phyloP scores from a whole-genome alignment of 2,888 invertebrate genomes.

The Halictus quadricinctus region DNA sequence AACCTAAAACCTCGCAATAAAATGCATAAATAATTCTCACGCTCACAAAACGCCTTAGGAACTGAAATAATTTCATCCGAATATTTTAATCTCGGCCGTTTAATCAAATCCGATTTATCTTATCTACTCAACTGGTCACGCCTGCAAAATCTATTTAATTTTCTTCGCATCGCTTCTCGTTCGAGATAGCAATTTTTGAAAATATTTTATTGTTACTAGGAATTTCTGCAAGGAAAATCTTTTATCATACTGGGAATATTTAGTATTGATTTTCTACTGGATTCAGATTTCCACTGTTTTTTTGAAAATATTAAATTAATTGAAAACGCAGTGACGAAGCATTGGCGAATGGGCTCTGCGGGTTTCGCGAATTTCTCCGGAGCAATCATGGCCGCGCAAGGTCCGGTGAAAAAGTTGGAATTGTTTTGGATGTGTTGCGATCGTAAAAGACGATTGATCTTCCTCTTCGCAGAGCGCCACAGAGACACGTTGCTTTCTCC shows the following conservation, averaged over 20 bases:
- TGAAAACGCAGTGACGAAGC: background rate
- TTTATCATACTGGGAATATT: no score
- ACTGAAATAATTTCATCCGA: background rate
- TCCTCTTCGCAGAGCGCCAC: background rate
- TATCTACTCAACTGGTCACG: background rate
- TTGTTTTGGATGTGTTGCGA: background rate
- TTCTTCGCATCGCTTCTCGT: background rate
- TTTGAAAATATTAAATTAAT: background rate
- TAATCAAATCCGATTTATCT: background rate
- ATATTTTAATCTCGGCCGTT: background rate
- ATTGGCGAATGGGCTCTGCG: no score
- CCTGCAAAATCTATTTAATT: background rate
- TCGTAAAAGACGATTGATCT: slow-evolving; percentile 1
- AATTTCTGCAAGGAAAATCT: background rate
- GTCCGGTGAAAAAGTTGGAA: background rate
- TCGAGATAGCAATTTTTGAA: background rate
- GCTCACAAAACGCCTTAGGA: background rate
- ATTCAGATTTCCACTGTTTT: no score
- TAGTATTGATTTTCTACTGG: no score
- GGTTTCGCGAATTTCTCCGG: no score
- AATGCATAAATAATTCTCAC: background rate
- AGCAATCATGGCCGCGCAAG: no score
- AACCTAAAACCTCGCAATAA: background rate
- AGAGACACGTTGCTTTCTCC: background rate
- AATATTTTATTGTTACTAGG: no score